These are phyloP conservation scores for Macrochelys suwanniensis DNA, from an alignment of 2,797 vertebrate genomes.

Conservation along the genomic window DNA sequence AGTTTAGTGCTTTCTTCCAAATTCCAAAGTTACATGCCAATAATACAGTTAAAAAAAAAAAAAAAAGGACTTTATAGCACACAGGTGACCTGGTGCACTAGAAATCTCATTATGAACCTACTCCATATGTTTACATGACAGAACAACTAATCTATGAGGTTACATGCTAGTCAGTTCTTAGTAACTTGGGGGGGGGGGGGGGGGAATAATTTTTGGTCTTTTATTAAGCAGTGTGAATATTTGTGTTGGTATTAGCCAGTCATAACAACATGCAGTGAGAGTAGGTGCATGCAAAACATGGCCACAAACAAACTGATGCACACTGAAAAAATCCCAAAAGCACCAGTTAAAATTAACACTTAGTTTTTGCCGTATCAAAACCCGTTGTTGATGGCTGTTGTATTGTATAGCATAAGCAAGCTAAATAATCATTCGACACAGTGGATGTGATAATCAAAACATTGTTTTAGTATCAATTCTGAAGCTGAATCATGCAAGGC, in stretches of 20 bases:
- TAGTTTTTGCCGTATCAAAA: slow-evolving; percentile 68
- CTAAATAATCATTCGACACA: slow-evolving; percentile 73
- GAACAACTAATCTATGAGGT: slow-evolving; percentile 75
- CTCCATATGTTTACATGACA: slow-evolving; percentile 72
- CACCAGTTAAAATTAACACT: slow-evolving; percentile 76
- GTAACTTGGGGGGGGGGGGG: slow-evolving; percentile 49
- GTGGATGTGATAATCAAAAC: slow-evolving; percentile 77
- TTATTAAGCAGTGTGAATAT: slow-evolving; percentile 68
- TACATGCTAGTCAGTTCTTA: slow-evolving; percentile 72
- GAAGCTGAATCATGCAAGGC: slow-evolving; percentile 81
- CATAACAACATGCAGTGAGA: slow-evolving; percentile 81
- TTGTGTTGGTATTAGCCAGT: slow-evolving; percentile 71
- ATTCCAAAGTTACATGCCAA: slow-evolving; percentile 76
- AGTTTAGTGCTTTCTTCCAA: slow-evolving; percentile 76
- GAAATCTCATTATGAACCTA: slow-evolving; percentile 73
- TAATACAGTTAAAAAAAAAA: slow-evolving; percentile 49
- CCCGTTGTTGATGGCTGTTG: slow-evolving; percentile 65
- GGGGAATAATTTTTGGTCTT: slow-evolving; percentile 78
- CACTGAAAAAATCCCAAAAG: slow-evolving; percentile 69
- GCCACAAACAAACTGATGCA: slow-evolving; percentile 76
- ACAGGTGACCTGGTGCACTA: slow-evolving; percentile 76
- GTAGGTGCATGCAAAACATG: slow-evolving; percentile 81
- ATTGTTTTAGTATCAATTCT: slow-evolving; percentile 64
- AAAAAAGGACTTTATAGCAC: slow-evolving; percentile 71
- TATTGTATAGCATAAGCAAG: slow-evolving; percentile 70